Evolutionary conservation across 2,113 vertebrate species (phyloP), one percentile per base, ranked within the genome.

Genomic region (Podocnemis expansa): DNA sequence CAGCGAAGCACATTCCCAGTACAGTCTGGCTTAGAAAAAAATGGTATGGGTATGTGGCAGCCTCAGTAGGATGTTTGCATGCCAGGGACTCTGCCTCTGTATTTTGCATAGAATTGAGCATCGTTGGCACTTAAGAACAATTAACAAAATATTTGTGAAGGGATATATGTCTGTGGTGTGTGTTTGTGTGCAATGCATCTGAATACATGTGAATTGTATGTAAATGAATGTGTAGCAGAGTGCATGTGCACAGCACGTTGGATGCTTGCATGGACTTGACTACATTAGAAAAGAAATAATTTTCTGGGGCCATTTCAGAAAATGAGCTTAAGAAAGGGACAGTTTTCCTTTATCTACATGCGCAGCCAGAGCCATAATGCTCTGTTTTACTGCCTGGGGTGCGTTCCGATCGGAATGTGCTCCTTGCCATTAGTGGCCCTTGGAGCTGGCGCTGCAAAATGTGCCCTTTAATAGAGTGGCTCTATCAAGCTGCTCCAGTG

Each of bases 271-370:
- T 0, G 45, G 90, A 76, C 82, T 84, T 1, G 89, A 49, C 58
- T 5, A 47, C 3, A 1, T 31, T 10, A 1, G 78, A 0, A 6
- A 67, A n/a, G 78, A n/a, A 34, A 2, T 1, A 2, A 0, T 2
- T 16, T 6, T 2, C 0, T 0, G 91, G 91, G 67, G 84, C 75
- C 2, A n/a, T 75, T 3, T 41, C 84, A 1, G 29, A 0, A 1
- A 8, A 19, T 80, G 31, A 52, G 51, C 51, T 52, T 52, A 52
- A 52, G 51, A n/a, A 67, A 10, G 60, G 17, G 34, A 22, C 17
- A n/a, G n/a, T 70, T 22, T 38, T 16, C 38, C 63, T 70, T n/a
- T 70, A 19, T 17, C 31, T 34, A 63, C 14, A 8, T 34, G 60
- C 34, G 60, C 60, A 63, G n/a, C n/a, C n/a, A n/a, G n/a, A n/a